Evolutionary conservation across 53 echinoderm and acorn worm species (phyloP), one percentile per base, ranked within the genome.

Genomic region (Holothuria leucospilota): DNA sequence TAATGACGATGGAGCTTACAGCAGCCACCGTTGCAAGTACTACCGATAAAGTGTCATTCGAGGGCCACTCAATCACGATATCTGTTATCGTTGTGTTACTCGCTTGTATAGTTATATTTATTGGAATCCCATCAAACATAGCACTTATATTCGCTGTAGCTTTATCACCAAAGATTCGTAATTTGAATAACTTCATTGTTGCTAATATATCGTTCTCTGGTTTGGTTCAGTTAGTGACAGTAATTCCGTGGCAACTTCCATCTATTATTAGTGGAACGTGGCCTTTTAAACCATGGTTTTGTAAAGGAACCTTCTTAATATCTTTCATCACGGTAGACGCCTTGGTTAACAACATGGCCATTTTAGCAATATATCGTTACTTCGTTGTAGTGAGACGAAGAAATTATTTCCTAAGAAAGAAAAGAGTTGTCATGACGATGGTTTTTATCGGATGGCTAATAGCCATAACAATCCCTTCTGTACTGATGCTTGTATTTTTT

Each of bases 271-370:
- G 34, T 2, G 80, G 80, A 20, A 29, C n/a, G 4, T 80, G 80
- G 80, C 80, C 62, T 7, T 61, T 59, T 20, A 20, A 20, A 7
- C 29, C 18, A 21, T 61, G 80, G 80, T 80, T 80, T 38, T 80
- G 80, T 60, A 13, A 80, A 16, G 27, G 28, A 10, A 80, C 59
- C 0, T 80, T 80, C 29, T 30, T 80, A 34, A 38, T 80, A 10
- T 58, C 80, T 5, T 61, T 80, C 8, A 61, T 80, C 8, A 80
- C 80, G 13, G 61, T 80, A 15, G 80, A 80, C 38, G 80, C 59
- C 6, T 59, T 80, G 6, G 80, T 80, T 21, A 80, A 80, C 80
- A 80, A 80, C 29, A 80, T 80, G 80, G 61, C 62, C 28, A 58
- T 80, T 16, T 38, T 80, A 16, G 80, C 80, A 0, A 80, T 80